Conservation (phyloP, 2,113 vertebrate genomes). For the Apaloderma vittatum region DNA sequence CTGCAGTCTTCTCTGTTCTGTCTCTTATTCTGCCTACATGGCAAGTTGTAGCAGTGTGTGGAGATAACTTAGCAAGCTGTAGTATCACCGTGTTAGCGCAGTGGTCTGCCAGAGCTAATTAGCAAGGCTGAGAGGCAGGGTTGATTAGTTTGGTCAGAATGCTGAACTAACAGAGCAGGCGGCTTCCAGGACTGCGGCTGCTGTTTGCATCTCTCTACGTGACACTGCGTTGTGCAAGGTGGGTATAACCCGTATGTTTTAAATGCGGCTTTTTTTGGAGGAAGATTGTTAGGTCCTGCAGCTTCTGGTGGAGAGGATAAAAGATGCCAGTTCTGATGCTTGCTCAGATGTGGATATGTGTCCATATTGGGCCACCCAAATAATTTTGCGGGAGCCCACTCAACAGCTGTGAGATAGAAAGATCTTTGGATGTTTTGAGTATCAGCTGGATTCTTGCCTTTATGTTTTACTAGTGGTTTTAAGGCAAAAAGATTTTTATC, state of each 20-base stretch:
- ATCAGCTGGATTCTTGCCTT: neutral
- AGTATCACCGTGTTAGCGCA: neutral
- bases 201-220: neutral
- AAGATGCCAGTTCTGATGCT: neutral
- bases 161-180: neutral
- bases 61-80: neutral
- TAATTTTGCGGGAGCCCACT: neutral
- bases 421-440: neutral
- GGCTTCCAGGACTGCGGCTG: neutral
- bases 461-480: neutral
- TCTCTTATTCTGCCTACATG: neutral
- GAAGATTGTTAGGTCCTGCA: neutral
- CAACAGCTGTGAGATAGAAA: conserved; percentile 9
- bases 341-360: neutral
- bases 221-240: neutral
- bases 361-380: neutral
- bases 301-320: neutral
- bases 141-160: neutral
- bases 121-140: neutral
- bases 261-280: neutral
- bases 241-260: neutral
- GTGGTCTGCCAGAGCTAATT: conserved; percentile 24
- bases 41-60: neutral
- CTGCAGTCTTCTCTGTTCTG: neutral
- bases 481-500: neutral